These are phyloP conservation scores for Hippocampus abdominalis DNA, from an alignment of 2,113 vertebrate genomes.

Conservation along the genomic window DNA sequence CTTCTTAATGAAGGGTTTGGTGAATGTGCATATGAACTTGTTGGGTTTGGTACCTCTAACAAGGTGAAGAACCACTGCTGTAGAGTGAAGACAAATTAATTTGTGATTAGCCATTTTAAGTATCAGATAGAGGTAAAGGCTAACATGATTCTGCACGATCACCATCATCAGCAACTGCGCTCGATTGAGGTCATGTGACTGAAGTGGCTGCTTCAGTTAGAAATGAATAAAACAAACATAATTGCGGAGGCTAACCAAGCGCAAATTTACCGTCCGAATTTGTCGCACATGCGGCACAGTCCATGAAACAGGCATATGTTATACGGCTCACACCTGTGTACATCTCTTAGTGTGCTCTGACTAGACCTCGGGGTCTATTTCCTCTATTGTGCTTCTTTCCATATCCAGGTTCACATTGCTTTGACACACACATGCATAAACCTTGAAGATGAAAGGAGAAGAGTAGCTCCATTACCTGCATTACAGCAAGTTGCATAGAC, in stretches of 20 bases:
- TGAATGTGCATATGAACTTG: no score
- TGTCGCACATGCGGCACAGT: neutral
- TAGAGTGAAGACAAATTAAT: no score
- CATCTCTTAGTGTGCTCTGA: constrained; percentile 22
- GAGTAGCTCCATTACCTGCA: constrained; percentile 92
- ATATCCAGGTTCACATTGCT: constrained; percentile 70
- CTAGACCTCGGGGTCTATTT: constrained; percentile 69
- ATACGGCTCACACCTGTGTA: constrained; percentile 26
- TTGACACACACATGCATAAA: constrained; percentile 58
- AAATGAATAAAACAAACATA: neutral
- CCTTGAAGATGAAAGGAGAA: constrained; percentile 91
- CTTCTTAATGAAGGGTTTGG: no score
- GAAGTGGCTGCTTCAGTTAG: neutral
- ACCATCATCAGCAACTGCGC: no score
- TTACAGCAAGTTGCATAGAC: constrained; percentile 84
- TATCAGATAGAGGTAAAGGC: no score
- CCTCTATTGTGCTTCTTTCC: constrained; percentile 65
- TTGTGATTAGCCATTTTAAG: neutral
- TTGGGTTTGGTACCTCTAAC: no score
- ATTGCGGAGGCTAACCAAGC: neutral
- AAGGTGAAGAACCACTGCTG: no score
- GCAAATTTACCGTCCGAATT: neutral
- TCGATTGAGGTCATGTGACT: neutral
- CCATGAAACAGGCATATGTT: constrained; percentile 28
- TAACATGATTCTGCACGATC: no score